These are phyloP conservation scores for Acanthococcus lagerstroemiae DNA, from an alignment of 2,888 invertebrate species.

Conservation along the genomic window DNA sequence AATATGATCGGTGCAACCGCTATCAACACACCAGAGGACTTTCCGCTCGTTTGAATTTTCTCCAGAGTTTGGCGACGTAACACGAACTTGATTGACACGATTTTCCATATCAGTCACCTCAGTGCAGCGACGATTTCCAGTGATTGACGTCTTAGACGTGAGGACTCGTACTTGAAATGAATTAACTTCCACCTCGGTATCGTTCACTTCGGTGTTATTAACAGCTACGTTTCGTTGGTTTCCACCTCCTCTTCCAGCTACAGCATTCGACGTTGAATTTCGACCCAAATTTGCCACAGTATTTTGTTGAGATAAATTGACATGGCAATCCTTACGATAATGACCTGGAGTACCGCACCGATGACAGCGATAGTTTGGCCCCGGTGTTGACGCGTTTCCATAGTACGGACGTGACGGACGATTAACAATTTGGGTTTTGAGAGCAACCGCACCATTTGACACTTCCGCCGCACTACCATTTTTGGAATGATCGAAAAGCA, in stretches of 20 bases:
- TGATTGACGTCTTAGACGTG: no score
- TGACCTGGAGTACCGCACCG: not conserved
- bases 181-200: no score
- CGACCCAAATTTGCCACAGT: not conserved
- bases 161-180: no score
- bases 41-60: not conserved
- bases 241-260: not conserved
- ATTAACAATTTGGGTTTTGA: not conserved
- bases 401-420: no score
- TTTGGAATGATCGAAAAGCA: not conserved
- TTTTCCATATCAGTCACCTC: not conserved
- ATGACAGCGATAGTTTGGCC: not conserved
- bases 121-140: no score
- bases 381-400: no score
- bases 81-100: not conserved
- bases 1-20: constrained; percentile 34
- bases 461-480: not conserved
- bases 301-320: not conserved
- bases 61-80: not conserved
- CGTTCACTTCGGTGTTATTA: no score
- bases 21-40: constrained; percentile 40
- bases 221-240: no score
- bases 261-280: not conserved
- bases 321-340: not conserved
- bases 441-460: not conserved